Evolutionary conservation across 2,797 vertebrate genomes (phyloP).

Genomic region (Loriculus beryllinus): DNA sequence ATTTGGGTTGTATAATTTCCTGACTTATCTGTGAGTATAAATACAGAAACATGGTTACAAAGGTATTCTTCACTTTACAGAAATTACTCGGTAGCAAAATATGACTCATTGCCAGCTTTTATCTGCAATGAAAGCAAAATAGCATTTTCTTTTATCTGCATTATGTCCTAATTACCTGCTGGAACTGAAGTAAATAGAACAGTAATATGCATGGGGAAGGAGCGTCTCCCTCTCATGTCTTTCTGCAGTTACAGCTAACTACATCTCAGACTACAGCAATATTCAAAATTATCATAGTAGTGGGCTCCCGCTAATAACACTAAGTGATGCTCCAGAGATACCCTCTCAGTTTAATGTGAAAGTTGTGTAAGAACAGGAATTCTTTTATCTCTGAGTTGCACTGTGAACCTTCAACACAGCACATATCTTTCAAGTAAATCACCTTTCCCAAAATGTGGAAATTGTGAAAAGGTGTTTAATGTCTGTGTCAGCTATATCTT

Average conservation of each 20-base stretch:
- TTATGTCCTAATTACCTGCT: neutral
- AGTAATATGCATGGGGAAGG: neutral
- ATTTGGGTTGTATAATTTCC: constrained; percentile 23
- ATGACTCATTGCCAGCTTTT: neutral
- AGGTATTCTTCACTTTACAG: neutral
- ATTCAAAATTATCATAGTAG: neutral
- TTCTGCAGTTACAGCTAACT: neutral
- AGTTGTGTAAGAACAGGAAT: neutral
- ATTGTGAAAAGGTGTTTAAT: neutral
- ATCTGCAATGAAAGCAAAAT: neutral
- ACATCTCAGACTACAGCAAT: neutral
- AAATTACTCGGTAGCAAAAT: neutral
- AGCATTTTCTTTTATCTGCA: neutral
- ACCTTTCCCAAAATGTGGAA: neutral
- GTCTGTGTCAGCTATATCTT: neutral
- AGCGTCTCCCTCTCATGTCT: neutral
- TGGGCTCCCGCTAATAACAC: neutral
- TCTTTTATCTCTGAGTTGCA: neutral
- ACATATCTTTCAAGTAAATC: neutral
- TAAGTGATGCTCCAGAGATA: neutral
- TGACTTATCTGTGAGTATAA: constrained; percentile 4
- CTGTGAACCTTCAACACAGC: neutral
- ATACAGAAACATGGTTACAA: neutral
- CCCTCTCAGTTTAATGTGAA: neutral
- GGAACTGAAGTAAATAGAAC: neutral